Base-by-base conservation (phyloP, 1,140 invertebrate species). In the Melanaphis sacchari region DNA sequence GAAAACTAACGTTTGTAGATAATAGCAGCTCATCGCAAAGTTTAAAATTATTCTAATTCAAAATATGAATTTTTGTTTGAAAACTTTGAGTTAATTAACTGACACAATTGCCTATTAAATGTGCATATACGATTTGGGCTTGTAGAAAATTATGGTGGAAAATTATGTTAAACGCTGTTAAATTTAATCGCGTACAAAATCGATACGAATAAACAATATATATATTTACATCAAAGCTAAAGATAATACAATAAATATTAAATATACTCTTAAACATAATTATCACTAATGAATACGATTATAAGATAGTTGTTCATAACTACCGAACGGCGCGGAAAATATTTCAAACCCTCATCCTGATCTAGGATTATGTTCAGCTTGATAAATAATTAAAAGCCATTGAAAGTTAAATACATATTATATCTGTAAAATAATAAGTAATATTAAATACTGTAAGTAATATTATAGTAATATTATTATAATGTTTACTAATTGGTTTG, bases 211-310 rank as follows among this genome's bases (percentile, higher is more conserved):
- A 40, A 84, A 84, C 38, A 24, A 82, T 84, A 40, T 26, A 40
- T 76, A 76, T 31, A 59, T 21, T 76, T 31, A n/a, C n/a, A n/a
- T 76, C 59, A 76, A 76, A 76, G 31, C 59, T 76, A n/a, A 76
- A n/a, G 31, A 76, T n/a, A 76, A 18, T n/a, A 76, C 59, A 76
- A n/a, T 76, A 18, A 76, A n/a, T 49, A 49, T 49, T 1, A 59
- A 15, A 5, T 76, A n/a, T n/a, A 76, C 59, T 76, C 15, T 15
- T 18, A 76, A 76, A n/a, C 6, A 15, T 76, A 76, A 76, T 76
- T 76, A 76, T 76, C 59, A n/a, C 31, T 76, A 76, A 76, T 76
- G 59, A n/a, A n/a, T 76, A 76, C 59, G 59, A 76, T 76, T 76
- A 76, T 26, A 6, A 76, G 15, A 76, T 15, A n/a, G 59, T 76